These are phyloP conservation scores for Branchellion lobata DNA, from an alignment of 2,888 invertebrate species.

Conservation along the genomic window DNA sequence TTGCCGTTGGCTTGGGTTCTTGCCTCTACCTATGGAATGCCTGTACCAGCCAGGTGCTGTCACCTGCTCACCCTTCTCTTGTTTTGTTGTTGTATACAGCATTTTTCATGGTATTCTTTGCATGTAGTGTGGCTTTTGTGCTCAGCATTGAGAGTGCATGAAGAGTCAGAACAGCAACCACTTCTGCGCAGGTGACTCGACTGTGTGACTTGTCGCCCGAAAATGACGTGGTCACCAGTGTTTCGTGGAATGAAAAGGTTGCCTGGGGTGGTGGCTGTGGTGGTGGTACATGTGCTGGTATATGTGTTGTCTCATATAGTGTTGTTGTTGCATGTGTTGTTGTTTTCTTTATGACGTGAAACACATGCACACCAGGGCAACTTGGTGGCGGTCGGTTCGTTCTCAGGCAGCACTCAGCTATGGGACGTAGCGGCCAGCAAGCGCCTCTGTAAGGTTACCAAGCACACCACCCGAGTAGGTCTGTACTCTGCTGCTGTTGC, in stretches of 20 bases:
- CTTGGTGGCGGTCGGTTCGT: conserved; percentile 94
- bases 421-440: conserved; percentile 96
- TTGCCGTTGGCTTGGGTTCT: conserved; percentile 93
- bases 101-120: too few species aligned
- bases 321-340: too few species aligned
- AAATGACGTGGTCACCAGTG: conserved; percentile 93
- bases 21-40: conserved; percentile 99
- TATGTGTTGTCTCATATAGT: too few species aligned
- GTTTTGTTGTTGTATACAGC: too few species aligned
- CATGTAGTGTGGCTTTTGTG: too few species aligned
- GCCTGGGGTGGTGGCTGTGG: background rate
- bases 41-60: conserved; percentile 91
- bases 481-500: conserved; percentile 47
- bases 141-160: too few species aligned
- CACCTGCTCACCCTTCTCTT: too few species aligned
- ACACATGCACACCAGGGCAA: too few species aligned
- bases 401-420: conserved; percentile 90
- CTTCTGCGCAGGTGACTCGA: conserved; percentile 70
- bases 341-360: too few species aligned
- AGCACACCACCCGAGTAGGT: conserved; percentile 77
- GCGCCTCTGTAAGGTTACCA: conserved; percentile 84
- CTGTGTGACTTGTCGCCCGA: conserved; percentile 90
- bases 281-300: too few species aligned
- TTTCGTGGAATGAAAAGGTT: conserved; percentile 92
- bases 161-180: too few species aligned